Percentiles rank a stretch among this genome's conserved stretches.
phyloP scores from a whole-genome alignment of 2,888 invertebrate genomes.

The Lithophane ornitopus region DNA sequence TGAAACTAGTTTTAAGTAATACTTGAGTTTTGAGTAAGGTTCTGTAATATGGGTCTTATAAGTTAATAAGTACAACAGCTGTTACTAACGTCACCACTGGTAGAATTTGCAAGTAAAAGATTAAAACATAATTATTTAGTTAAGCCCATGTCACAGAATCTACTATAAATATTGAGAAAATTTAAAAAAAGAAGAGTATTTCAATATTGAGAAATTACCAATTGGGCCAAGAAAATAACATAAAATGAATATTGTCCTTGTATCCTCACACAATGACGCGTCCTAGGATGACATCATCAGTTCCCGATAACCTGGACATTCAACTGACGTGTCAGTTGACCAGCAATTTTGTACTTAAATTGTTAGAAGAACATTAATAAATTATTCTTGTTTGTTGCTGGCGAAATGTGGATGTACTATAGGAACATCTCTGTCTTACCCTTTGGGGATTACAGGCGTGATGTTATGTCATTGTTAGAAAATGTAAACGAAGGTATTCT shows the following conservation, averaged over 20 bases:
- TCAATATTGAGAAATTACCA: neutral
- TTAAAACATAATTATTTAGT: neutral
- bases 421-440: neutral
- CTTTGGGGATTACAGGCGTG: neutral
- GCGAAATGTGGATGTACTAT: neutral
- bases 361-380: neutral
- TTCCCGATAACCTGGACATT: neutral
- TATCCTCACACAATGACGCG: neutral
- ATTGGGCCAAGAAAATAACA: neutral
- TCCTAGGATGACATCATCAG: conserved; percentile 31
- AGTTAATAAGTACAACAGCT: neutral
- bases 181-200: neutral
- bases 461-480: neutral
- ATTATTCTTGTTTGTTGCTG: neutral
- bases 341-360: conserved; percentile 31
- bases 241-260: conserved; percentile 2
- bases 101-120: neutral
- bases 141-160: neutral
- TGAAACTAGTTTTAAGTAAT: too few species aligned
- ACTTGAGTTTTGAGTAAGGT: too few species aligned
- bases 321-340: neutral
- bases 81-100: neutral
- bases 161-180: neutral
- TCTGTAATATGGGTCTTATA: neutral
- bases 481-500: neutral